Conservation (phyloP, 2,113 vertebrate genomes). For the Elgaria multicarinata region DNA sequence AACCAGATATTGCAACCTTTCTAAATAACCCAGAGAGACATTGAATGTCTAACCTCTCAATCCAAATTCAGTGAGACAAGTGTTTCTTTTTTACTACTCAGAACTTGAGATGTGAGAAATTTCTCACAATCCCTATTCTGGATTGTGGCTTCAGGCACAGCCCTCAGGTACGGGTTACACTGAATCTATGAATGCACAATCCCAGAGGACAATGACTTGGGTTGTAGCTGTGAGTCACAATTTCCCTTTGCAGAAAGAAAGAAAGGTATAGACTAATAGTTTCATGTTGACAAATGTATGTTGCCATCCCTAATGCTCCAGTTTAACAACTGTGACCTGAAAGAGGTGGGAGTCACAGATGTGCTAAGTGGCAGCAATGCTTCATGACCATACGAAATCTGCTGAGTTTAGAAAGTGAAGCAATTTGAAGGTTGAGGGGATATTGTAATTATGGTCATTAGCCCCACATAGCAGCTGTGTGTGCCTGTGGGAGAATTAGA, state of each 20-base stretch:
- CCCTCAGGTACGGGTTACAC: not conserved
- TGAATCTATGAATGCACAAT: not conserved
- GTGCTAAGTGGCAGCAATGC: not conserved
- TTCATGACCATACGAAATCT: not conserved
- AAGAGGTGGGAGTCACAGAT: not conserved
- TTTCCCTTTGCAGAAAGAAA: not conserved
- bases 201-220: too few species aligned
- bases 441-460: not conserved
- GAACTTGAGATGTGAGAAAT: not conserved
- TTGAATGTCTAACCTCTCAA: not conserved
- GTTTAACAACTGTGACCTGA: not conserved
- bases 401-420: not conserved
- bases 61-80: not conserved
- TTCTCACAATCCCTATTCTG: not conserved
- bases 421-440: not conserved
- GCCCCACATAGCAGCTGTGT: not conserved
- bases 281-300: not conserved
- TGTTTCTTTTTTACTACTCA: not conserved
- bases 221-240: not conserved
- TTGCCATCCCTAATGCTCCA: not conserved
- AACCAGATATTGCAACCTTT: not conserved
- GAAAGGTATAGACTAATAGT: not conserved
- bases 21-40: not conserved
- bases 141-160: not conserved
- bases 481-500: not conserved